A percentile compares a stretch with the other conserved stretches of the same genome.
Conservation (phyloP, 1,140 invertebrate genomes). For the Mylabris phalerata region DNA sequence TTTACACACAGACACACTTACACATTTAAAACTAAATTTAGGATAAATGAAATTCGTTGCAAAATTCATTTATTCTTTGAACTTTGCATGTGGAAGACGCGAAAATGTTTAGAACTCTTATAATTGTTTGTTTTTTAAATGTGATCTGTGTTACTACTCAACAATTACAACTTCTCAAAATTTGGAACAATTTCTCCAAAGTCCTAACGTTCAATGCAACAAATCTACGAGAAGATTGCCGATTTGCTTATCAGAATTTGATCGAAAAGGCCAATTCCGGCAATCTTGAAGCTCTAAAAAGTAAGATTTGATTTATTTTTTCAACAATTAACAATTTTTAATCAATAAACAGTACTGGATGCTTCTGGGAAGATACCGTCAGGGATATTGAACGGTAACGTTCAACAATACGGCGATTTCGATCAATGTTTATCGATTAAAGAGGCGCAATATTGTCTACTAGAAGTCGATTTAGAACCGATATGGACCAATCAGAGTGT, state of each 20-base stretch:
- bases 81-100: too few relatives aligned
- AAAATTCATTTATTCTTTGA: too few relatives aligned
- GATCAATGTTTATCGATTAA: conserved; percentile 50
- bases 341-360: conserved; percentile 53
- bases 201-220: not conserved
- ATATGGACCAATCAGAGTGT: conserved; percentile 12
- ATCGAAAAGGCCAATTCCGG: conserved; percentile 2
- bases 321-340: not conserved
- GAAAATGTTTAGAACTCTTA: too few relatives aligned
- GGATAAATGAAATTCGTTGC: too few relatives aligned
- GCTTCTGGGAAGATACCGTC: conserved; percentile 54
- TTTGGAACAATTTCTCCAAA: not conserved
- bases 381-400: conserved; percentile 54
- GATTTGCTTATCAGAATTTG: conserved; percentile 5
- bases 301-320: conserved; percentile 15
- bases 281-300: conserved; percentile 22
- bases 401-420: conserved; percentile 57
- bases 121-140: too few relatives aligned
- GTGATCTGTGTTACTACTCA: too few relatives aligned
- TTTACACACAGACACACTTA: too few relatives aligned
- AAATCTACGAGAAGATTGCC: conserved; percentile 2
- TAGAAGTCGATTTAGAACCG: conserved; percentile 38
- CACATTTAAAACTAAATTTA: too few relatives aligned
- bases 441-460: conserved; percentile 51
- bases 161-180: too few relatives aligned